Evolutionary conservation across 2,888 invertebrate genomes (phyloP).

Genomic region (Zhuqinia jingwanae): DNA sequence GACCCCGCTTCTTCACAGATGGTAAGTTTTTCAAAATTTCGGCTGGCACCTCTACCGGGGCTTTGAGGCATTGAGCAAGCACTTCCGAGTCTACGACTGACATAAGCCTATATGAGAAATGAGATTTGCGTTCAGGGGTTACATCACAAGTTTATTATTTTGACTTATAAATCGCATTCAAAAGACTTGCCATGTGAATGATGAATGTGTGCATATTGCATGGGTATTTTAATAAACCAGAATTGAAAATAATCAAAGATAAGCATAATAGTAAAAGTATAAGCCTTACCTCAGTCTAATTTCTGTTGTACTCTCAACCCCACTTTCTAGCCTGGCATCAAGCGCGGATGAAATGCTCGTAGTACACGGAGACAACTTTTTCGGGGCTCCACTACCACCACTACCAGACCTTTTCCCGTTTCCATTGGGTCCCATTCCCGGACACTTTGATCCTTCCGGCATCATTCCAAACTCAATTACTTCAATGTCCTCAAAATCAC

Average conservation of each 20-base stretch:
- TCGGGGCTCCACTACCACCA: constrained; percentile 41
- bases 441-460: constrained; percentile 48
- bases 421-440: constrained; percentile 33
- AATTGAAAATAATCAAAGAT: no score
- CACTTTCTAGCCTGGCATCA: constrained; percentile 84
- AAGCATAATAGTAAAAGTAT: no score
- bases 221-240: no score
- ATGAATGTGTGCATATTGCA: no score
- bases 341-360: constrained; percentile 85
- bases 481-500: constrained; percentile 90
- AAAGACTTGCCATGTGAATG: no score
- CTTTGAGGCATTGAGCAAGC: constrained; percentile 83
- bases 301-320: constrained; percentile 88
- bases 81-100: constrained; percentile 86
- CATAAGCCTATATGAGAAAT: constrained; percentile 86
- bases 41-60: constrained; percentile 80
- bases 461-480: constrained; percentile 79
- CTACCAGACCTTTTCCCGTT: constrained; percentile 36
- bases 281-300: no score
- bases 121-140: no score
- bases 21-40: constrained; percentile 74
- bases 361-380: constrained; percentile 74
- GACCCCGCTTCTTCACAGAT: constrained; percentile 20
- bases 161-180: no score
- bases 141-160: no score